Evolutionary conservation across 2,113 vertebrate genomes (phyloP).

Genomic region (Loxodonta africana): DNA sequence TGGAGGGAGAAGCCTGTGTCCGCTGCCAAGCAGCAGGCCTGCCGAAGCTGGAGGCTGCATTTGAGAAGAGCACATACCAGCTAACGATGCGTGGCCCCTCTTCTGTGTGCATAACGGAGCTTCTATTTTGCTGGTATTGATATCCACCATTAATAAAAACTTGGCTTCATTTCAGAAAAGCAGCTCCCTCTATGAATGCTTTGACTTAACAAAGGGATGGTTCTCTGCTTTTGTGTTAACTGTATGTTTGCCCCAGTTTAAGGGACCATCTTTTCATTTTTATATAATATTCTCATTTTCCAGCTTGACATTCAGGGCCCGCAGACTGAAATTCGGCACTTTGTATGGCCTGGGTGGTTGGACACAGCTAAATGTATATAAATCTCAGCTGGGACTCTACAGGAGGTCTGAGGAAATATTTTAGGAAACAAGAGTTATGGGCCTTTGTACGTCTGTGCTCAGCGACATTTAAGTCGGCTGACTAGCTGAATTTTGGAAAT

Average conservation of each 20-base stretch:
- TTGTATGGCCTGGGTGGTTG: background rate
- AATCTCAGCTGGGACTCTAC: background rate
- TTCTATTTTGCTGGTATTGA: background rate
- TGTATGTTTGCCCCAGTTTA: constrained; percentile 30
- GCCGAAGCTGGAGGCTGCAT: background rate
- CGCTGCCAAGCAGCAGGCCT: background rate
- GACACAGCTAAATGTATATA: background rate
- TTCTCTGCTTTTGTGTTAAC: background rate
- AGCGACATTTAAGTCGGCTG: background rate
- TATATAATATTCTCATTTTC: constrained; percentile 46
- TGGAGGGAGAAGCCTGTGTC: background rate
- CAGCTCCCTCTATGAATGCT: background rate
- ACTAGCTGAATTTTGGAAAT: constrained; percentile 24
- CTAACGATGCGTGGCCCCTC: background rate
- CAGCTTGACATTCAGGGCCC: background rate
- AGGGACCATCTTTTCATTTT: constrained; percentile 6
- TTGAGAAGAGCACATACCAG: background rate
- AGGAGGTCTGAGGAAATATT: background rate
- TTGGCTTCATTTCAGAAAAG: constrained; percentile 30
- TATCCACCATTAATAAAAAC: background rate
- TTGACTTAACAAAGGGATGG: background rate
- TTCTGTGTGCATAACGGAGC: background rate
- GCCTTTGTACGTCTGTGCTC: background rate
- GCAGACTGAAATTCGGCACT: background rate
- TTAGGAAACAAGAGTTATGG: background rate